Conservation (phyloP, 2,797 vertebrate genomes). For the Acanthis flammea region DNA sequence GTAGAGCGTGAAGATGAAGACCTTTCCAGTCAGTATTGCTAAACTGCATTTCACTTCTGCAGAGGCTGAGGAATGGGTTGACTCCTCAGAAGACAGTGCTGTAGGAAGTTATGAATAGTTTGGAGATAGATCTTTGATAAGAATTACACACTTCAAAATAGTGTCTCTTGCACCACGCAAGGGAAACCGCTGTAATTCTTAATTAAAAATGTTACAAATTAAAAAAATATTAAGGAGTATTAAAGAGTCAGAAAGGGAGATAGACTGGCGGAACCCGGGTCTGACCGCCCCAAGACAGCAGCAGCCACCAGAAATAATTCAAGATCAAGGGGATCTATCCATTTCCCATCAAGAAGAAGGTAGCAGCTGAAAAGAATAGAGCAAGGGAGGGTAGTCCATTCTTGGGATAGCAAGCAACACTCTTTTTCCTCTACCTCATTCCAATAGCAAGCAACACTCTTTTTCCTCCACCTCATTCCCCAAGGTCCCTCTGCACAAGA, state of each 20-base stretch:
- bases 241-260: neutral
- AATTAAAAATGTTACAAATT: neutral
- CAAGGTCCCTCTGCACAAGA: neutral
- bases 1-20: constrained; percentile 63
- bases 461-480: neutral
- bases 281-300: neutral
- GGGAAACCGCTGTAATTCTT: neutral
- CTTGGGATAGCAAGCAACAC: neutral
- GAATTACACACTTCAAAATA: neutral
- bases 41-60: neutral
- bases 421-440: neutral
- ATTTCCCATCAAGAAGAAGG: neutral
- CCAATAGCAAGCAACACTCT: neutral
- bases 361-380: neutral
- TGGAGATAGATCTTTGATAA: neutral
- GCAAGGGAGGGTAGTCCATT: neutral
- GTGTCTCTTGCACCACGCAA: neutral
- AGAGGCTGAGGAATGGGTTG: neutral
- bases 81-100: neutral
- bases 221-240: neutral
- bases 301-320: neutral
- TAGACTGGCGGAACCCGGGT: neutral
- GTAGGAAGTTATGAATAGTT: neutral
- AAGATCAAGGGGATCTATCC: neutral
- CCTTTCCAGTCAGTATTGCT: constrained; percentile 33